Percentiles rank a stretch among this genome's conserved stretches.
Evolutionary conservation across 2,888 invertebrate genomes (phyloP).

Genomic region (Torymus tubicola): DNA sequence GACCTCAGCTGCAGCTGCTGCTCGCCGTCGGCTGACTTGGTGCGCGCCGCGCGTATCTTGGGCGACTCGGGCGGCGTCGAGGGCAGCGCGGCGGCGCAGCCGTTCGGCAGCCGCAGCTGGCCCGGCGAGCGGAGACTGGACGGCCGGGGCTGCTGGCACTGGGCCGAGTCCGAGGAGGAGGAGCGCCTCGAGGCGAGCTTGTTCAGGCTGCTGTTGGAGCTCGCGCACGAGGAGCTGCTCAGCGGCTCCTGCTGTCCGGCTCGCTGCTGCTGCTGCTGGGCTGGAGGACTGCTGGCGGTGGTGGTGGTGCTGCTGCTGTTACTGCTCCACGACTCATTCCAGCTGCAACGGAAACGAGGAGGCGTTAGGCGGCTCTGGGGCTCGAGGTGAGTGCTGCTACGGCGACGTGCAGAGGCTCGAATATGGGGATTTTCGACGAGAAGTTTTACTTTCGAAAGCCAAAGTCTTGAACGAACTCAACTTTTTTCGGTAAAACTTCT

Average conservation of each 20-base stretch:
- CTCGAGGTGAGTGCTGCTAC: no score
- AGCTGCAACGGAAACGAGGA: constrained; percentile 64
- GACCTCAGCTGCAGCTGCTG: constrained; percentile 54
- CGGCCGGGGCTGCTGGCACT: constrained; percentile 28
- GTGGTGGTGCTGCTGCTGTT: constrained; percentile 60
- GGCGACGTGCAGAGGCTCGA: no score
- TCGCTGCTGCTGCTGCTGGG: constrained; percentile 61
- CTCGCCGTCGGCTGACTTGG: not conserved
- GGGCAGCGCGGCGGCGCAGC: not conserved
- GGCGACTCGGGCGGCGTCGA: constrained; percentile 35
- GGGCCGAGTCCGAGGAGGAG: constrained; percentile 24
- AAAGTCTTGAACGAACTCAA: no score
- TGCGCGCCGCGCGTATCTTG: constrained; percentile 19
- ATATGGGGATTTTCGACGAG: no score
- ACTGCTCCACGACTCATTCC: constrained; percentile 72
- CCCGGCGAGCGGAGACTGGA: constrained; percentile 15
- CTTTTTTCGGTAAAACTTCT: no score
- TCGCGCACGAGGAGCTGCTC: constrained; percentile 23
- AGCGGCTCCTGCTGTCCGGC: constrained; percentile 6
- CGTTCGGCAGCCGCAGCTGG: constrained; percentile 34
- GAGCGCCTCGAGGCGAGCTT: constrained; percentile 48
- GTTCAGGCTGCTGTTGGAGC: constrained; percentile 25
- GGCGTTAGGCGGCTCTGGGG: not conserved
- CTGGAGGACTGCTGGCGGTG: not conserved
- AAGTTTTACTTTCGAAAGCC: no score